Evolutionary conservation across 2,888 invertebrate genomes (phyloP), one percentile per base, ranked within the genome.

Genomic region (Chaitophorus viminalis): DNA sequence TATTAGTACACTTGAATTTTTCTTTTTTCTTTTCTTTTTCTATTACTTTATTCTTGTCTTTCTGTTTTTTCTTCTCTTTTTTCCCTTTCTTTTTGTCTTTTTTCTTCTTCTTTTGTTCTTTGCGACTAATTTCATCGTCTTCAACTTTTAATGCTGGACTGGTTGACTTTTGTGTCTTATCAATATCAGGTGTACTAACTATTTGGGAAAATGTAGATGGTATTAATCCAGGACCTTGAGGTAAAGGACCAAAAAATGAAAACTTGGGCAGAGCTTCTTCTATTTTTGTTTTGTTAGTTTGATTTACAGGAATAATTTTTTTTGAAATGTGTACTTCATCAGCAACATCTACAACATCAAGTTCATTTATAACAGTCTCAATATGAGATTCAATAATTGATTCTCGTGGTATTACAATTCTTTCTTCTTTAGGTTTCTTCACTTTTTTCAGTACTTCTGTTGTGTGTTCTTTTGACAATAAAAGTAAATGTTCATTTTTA

Each of bases 171-270:
- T 65, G 39, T 46, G 60, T 33, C 33, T n/a, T 52, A 46, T 81
- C 60, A 60, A 25, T 60, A 60, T 46, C 39, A 9, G 86, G 72
- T 79, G 52, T n/a, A 60, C 39, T 60, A 60, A 74, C 33, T 70
- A 70, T 65, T 18, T 72, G 36, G 33, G 87, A 31, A 74, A 87
- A 87, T 60, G 87, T 52, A 46, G 87, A 46, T 65, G 79, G 79
- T 79, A 87, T 81, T 74, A 87, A 81, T 74, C 65, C 87, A 65
- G 87, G 78, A 82, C 78, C 36, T 70, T 78, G 72, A 83, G 84
- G 65, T 46, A 87, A 81, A 74, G 79, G 60, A 25, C 87, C 81
- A 81, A 87, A 87, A 87, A 87, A 87, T 31, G 87, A 87, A 81
- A 87, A 87, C 25, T 87, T 87, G 3, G 87, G 87, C 46, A 87